phyloP scores from a whole-genome alignment of 2,113 vertebrate species.

The Lamprologus sp. region DNA sequence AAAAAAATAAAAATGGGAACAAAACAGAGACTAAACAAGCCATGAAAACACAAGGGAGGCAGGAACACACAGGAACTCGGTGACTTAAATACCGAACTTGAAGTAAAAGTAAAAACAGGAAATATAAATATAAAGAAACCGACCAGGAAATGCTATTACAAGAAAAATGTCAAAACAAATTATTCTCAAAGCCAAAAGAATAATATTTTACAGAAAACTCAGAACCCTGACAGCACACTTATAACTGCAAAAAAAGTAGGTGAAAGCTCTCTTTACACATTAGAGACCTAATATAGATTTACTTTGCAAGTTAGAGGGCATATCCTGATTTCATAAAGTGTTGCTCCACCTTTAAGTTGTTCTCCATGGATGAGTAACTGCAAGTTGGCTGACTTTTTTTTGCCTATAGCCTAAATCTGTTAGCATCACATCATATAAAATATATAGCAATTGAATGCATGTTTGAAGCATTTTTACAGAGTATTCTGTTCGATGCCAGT shows the following conservation, averaged over 20 bases:
- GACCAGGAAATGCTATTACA: not conserved
- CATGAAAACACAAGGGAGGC: not conserved
- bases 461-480: not conserved
- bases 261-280: not conserved
- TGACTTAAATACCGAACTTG: fast-evolving
- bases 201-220: not conserved
- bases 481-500: not conserved
- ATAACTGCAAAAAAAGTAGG: not conserved
- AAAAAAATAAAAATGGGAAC: not conserved
- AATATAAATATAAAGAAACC: not conserved
- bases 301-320: not conserved
- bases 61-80: not conserved
- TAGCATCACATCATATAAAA: not conserved
- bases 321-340: not conserved
- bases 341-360: not conserved
- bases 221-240: not conserved
- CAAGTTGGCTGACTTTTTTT: not conserved
- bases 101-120: fast-evolving
- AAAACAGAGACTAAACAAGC: not conserved
- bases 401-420: not conserved
- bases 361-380: not conserved
- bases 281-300: not conserved
- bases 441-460: not conserved
- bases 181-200: not conserved
- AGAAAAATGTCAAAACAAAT: not conserved